Evolutionary conservation across 2,797 vertebrate species (phyloP), one percentile per base, ranked within the genome.

Genomic region (Bufotes viridis): DNA sequence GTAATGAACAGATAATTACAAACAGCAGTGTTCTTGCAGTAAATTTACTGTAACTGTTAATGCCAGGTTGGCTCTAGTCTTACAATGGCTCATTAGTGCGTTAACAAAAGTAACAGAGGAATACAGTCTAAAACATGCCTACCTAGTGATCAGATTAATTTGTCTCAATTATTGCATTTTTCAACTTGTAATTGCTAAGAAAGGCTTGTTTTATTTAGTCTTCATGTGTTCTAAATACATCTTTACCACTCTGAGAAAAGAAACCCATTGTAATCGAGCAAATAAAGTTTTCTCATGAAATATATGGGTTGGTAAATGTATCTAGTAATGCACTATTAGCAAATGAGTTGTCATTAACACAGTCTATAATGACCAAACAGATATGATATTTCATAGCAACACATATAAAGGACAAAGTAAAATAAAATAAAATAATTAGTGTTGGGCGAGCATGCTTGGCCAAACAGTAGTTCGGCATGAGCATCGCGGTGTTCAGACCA

Each of bases 1-100:
- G 94, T 96, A 96, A 96, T 95, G 96, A 95, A 95, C 93, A 96
- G 94, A 93, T 96, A 96, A 96, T 96, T 96, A 94, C 95, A 95
- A 96, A 95, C 94, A 95, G 93, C 95, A 94, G 93, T 94, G 92
- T 94, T 95, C 95, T 93, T 93, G 93, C 92, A 92, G 93, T 93
- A 94, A 95, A 95, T 95, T 93, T 93, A 94, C 94, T 93, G 93
- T 95, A 94, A 94, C 93, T 92, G 92, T 91, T 94, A 93, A 94
- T 95, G 94, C 94, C 94, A 95, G 94, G 93, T 94, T 96, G 94
- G 95, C 93, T 92, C 84, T 80, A 79, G 84, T 91, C 91, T 92
- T 92, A 94, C 95, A 95, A 95, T 95, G 94, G 91, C 93, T 96
- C 94, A 94, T 96, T 96, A 96, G 94, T 91, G 90, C 91, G 92